These are phyloP conservation scores for Drosophila sproati DNA, from an alignment of 1,140 invertebrate genomes.

Conservation along the genomic window DNA sequence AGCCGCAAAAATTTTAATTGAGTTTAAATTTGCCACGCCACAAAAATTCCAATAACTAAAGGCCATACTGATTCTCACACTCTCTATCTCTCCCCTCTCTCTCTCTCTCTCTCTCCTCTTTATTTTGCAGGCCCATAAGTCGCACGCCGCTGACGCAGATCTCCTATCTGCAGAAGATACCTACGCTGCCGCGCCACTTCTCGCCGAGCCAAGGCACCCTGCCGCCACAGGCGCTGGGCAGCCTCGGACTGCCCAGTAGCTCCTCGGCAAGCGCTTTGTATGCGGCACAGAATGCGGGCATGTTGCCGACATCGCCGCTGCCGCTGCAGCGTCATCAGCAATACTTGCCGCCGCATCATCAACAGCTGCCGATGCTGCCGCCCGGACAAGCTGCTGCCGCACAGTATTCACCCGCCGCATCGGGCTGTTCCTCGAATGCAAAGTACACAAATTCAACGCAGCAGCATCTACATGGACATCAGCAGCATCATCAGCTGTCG, in stretches of 20 bases:
- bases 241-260: constrained; percentile 72
- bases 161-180: constrained; percentile 83
- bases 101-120: constrained; percentile 43
- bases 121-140: constrained; percentile 86
- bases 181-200: constrained; percentile 80
- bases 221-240: constrained; percentile 26
- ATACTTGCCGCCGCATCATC: constrained; percentile 85
- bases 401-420: constrained; percentile 68
- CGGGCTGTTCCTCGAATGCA: constrained; percentile 66
- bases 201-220: constrained; percentile 59
- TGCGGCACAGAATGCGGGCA: constrained; percentile 61
- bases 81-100: constrained; percentile 62
- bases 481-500: constrained; percentile 67
- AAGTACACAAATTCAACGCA: constrained; percentile 83
- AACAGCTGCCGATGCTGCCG: constrained; percentile 84
- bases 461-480: constrained; percentile 46
- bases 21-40: constrained; percentile 75
- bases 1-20: constrained; percentile 71
- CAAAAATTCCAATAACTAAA: constrained; percentile 31
- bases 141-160: constrained; percentile 81
- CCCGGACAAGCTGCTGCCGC: constrained; percentile 61
- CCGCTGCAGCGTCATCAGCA: constrained; percentile 80
- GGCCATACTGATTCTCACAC: constrained; percentile 15
- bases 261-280: constrained; percentile 78
- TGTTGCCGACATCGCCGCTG: constrained; percentile 84